Evolutionary conservation across 2,113 vertebrate genomes (phyloP), one percentile per base, ranked within the genome.

Genomic region (Ochotona curzoniae): DNA sequence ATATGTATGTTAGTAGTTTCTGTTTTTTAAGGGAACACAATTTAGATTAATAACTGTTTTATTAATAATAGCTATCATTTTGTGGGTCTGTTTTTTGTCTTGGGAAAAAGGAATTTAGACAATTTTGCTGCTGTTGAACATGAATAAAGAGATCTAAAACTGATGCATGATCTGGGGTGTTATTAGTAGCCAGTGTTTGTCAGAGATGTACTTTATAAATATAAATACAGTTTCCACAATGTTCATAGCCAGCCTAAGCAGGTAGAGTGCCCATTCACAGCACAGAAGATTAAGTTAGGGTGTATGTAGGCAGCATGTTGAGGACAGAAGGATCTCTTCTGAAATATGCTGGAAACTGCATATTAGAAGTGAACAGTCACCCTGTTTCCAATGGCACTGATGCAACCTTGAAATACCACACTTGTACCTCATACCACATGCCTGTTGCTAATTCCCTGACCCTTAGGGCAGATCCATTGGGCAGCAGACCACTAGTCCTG

Each of bases 91-190:
- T 61, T 75, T 57, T 79, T 93, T 70, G 20, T 92, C 51, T 47
- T 23, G 12, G 28, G 38, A 32, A 67, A 80, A 63, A 94, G 80
- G n/a, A 67, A 75, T 79, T 87, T 69, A 32, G 51, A 74, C 67
- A 26, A 80, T 7, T 7, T n/a, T 83, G 71, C n/a, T 47, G 5
- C 25, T 89, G 14, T 80, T 79, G 30, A n/a, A 73, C 79, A 73
- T 74, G 32, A 82, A 21, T 30, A 20, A 30, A 51, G 74, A 92
- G 66, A 13, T 66, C 2, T 73, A 54, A 38, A 32, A 54, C 15
- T 66, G 21, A 25, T 26, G 2, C 11, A 32, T 8, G n/a, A 30
- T 7, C 2, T 0, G 10, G 20, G 47, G 9, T 38, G 4, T 30
- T 66, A 14, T n/a, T 17, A 18, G 66, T 30, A 54, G 87, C 14